Conservation (phyloP, 2,888 invertebrate species). For the Scelioninae gen. 2 region DNA sequence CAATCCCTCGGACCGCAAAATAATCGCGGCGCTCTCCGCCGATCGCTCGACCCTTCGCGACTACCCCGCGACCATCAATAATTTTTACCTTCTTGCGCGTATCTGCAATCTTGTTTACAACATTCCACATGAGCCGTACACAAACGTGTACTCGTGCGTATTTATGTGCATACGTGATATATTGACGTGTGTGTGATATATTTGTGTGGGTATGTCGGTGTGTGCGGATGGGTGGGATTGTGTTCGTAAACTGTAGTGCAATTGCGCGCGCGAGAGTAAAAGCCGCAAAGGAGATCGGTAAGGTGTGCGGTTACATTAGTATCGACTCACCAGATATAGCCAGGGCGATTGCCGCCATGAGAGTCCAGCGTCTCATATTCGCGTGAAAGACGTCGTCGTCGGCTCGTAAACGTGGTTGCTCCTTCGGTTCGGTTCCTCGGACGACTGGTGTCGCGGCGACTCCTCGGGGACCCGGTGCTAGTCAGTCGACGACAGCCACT, state of each 20-base stretch:
- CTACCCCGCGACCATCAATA: constrained; percentile 6
- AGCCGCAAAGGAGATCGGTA: constrained; percentile 18
- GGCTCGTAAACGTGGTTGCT: constrained; percentile 31
- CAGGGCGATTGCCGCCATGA: constrained; percentile 75
- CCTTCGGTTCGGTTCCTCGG: not conserved
- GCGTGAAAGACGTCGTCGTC: constrained; percentile 54
- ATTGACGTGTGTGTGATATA: too few species aligned
- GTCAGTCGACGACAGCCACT: constrained; percentile 14
- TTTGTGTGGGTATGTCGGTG: too few species aligned
- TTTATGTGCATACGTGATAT: not conserved
- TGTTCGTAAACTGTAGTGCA: too few species aligned
- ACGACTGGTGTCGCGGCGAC: constrained; percentile 9
- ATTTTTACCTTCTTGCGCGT: constrained; percentile 7
- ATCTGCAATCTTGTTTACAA: constrained; percentile 39
- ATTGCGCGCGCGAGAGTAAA: constrained; percentile 24
- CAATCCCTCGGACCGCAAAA: constrained; percentile 6
- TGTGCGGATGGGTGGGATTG: too few species aligned
- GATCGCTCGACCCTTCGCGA: not conserved
- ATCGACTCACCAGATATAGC: constrained; percentile 73
- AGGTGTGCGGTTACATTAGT: constrained; percentile 12
- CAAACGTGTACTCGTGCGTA: not conserved
- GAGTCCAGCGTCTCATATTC: constrained; percentile 74
- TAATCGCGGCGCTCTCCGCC: not conserved
- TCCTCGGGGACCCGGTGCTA: not conserved
- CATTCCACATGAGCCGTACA: constrained; percentile 23